A percentile compares a stretch with the other conserved stretches of the same genome.
Conservation (phyloP, 1,140 invertebrate species). For the Pseudomyrmex concolor region DNA sequence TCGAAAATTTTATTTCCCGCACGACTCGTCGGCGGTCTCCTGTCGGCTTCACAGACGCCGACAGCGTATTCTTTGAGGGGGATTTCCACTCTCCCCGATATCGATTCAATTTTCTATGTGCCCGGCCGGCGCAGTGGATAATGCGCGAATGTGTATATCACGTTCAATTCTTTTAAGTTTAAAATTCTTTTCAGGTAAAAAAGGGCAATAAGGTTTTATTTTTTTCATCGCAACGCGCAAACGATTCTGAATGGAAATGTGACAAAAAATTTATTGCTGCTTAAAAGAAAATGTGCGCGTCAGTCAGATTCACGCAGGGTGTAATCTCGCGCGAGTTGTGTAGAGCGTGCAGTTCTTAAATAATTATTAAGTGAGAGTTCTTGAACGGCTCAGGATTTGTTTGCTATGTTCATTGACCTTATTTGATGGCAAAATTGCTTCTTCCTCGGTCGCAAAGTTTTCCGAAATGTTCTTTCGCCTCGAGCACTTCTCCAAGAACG, state of each 20-base stretch:
- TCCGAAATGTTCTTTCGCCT: constrained; percentile 33
- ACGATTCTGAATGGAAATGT: too few relatives aligned
- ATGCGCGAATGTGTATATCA: too few relatives aligned
- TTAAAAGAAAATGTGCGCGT: too few relatives aligned
- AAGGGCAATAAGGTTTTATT: too few relatives aligned
- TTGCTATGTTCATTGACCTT: constrained; percentile 34
- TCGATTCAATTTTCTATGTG: not conserved
- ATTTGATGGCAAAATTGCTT: constrained; percentile 29
- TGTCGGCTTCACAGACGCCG: constrained; percentile 2
- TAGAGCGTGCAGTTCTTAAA: constrained; percentile 4
- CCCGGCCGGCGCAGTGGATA: too few relatives aligned
- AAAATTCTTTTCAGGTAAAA: not conserved
- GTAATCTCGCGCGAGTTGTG: too few relatives aligned
- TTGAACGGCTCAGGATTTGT: not conserved
- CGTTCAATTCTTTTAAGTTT: not conserved
- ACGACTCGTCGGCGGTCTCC: not conserved
- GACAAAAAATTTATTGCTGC: too few relatives aligned
- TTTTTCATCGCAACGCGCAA: too few relatives aligned
- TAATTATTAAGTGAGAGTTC: not conserved
- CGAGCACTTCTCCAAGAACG: constrained; percentile 28
- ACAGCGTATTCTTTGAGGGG: constrained; percentile 4
- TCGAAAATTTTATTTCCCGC: constrained; percentile 34
- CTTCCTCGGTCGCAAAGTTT: constrained; percentile 13
- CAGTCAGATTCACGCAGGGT: too few relatives aligned
- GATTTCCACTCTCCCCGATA: not conserved